These are phyloP conservation scores for Perizoma flavofasciatum DNA, from an alignment of 2,888 invertebrate genomes.

Conservation along the genomic window DNA sequence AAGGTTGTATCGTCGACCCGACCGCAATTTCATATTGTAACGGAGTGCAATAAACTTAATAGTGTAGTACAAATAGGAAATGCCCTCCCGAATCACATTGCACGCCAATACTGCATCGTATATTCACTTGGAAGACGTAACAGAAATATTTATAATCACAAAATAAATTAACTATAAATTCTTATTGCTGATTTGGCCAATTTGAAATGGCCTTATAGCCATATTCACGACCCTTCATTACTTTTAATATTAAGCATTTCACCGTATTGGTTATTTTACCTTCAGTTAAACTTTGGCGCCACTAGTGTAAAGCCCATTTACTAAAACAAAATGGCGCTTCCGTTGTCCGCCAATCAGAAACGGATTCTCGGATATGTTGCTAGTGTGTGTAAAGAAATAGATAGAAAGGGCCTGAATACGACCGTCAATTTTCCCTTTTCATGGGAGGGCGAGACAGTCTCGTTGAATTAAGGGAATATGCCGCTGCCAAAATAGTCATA, in stretches of 20 bases:
- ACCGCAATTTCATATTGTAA: conserved; percentile 56
- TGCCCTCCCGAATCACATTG: conserved; percentile 67
- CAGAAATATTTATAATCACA: conserved; percentile 47
- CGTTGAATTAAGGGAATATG: conserved; percentile 47
- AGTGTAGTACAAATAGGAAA: conserved; percentile 76
- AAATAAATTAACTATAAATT: conserved; percentile 44
- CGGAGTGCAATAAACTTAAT: conserved; percentile 78
- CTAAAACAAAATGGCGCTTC: no score
- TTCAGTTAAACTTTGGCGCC: no score
- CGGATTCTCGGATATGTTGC: no score
- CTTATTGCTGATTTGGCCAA: neutral
- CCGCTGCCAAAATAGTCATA: conserved; percentile 52
- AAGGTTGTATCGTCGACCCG: conserved; percentile 35
- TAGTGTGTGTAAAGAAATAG: neutral
- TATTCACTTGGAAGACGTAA: conserved; percentile 64
- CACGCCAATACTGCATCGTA: conserved; percentile 63
- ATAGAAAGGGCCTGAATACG: conserved; percentile 1
- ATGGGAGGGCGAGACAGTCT: conserved; percentile 64
- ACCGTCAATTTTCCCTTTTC: conserved; percentile 28
- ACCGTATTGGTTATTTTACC: no score
- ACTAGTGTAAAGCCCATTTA: no score
- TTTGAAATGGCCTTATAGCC: no score
- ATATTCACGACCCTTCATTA: no score
- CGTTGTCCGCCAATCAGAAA: no score
- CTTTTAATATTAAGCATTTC: no score